Evolutionary conservation across 1,140 invertebrate species (phyloP).

Genomic region (Antheraea mylitta): DNA sequence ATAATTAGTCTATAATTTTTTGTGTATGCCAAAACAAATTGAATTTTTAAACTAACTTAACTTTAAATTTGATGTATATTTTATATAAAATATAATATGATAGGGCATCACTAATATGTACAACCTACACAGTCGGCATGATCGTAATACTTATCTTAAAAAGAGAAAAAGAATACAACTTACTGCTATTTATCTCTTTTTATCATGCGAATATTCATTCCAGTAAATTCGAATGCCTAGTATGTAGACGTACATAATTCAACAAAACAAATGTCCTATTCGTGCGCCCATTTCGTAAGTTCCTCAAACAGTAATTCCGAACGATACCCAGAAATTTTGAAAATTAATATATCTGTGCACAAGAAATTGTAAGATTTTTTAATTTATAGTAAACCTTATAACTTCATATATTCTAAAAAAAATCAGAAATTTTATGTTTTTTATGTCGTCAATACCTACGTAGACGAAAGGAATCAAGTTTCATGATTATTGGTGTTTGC

Average conservation of each 20-base stretch:
- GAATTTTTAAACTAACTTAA: not conserved
- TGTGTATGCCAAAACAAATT: not conserved
- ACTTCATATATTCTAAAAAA: conserved; percentile 37
- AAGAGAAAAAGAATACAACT: not conserved
- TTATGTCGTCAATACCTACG: conserved; percentile 36
- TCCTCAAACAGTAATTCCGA: conserved; percentile 69
- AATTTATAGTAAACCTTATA: conserved; percentile 22
- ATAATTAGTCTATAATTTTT: not conserved
- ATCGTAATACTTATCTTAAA: not conserved
- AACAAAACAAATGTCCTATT: conserved; percentile 80
- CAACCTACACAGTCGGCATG: not conserved
- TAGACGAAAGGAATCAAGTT: conserved; percentile 72
- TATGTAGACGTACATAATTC: conserved; percentile 33
- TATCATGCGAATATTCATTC: conserved; percentile 5
- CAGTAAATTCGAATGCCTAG: not conserved
- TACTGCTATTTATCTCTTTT: conserved; percentile 5
- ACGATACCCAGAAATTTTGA: conserved; percentile 52
- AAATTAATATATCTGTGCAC: conserved; percentile 38
- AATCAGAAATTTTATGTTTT: conserved; percentile 40
- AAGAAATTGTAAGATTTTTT: conserved; percentile 36
- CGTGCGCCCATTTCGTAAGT: conserved; percentile 78
- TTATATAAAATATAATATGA: not conserved
- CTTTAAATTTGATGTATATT: not conserved
- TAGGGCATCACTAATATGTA: not conserved
- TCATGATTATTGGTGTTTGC: conserved; percentile 64